Percentiles rank a stretch among this genome's conserved stretches.
Evolutionary conservation across 1,140 invertebrate species (phyloP).

Genomic region (Aphelenchoides besseyi): DNA sequence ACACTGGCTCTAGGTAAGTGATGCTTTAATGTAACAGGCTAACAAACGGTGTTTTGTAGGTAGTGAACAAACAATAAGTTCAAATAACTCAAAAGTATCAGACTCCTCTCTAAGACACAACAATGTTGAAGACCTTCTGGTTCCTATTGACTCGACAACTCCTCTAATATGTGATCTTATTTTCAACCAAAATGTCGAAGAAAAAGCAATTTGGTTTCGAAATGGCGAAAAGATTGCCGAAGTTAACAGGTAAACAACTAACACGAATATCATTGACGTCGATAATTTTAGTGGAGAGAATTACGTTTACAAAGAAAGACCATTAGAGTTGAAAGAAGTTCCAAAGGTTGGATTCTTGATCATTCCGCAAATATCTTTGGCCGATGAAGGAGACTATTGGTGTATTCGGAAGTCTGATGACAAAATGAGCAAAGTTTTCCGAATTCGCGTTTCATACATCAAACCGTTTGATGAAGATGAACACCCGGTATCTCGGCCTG

Average conservation of each 20-base stretch:
- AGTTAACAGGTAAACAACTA: background rate
- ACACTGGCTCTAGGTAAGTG: too few species aligned
- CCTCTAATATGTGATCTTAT: constrained; percentile 23
- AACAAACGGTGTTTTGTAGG: too few species aligned
- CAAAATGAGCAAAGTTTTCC: constrained; percentile 11
- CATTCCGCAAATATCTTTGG: constrained; percentile 12
- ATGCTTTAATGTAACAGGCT: too few species aligned
- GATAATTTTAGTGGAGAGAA: constrained; percentile 16
- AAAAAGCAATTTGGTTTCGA: constrained; percentile 4
- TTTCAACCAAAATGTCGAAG: constrained; percentile 20
- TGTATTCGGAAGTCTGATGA: constrained; percentile 21
- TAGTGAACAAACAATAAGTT: too few species aligned
- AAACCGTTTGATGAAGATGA: constrained; percentile 14
- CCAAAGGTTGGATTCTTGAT: constrained; percentile 30
- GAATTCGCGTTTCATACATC: constrained; percentile 20
- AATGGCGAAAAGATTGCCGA: background rate
- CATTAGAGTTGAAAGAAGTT: constrained; percentile 16
- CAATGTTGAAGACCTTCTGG: background rate
- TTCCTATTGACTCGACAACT: constrained; percentile 5
- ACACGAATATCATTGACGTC: background rate
- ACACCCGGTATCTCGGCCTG: background rate
- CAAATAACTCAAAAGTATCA: too few species aligned
- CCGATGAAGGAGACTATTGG: constrained; percentile 35
- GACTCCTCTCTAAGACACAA: background rate
- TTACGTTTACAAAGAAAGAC: constrained; percentile 10